These are phyloP conservation scores for Burhinus oedicnemus DNA, from an alignment of 2,113 vertebrate genomes.

Conservation along the genomic window DNA sequence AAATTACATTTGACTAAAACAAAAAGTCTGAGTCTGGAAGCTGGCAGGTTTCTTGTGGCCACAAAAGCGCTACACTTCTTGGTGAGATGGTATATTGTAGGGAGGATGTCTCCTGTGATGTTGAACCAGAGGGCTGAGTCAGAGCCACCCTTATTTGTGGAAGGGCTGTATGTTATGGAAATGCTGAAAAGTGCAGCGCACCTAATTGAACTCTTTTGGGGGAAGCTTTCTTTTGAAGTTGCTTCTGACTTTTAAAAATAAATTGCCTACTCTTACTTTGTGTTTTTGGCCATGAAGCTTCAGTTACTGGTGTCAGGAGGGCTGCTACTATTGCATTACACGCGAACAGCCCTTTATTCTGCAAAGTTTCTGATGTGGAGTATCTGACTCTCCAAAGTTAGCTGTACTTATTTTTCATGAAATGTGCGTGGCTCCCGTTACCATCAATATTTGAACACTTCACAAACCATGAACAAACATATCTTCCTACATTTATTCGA, in stretches of 20 bases:
- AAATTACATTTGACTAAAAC: not conserved
- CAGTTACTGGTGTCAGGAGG: not conserved
- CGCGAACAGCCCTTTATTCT: not conserved
- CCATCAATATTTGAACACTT: conserved; percentile 8
- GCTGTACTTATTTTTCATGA: not conserved
- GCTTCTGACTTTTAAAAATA: not conserved
- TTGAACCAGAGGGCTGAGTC: not conserved
- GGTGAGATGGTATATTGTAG: not conserved
- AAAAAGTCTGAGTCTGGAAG: not conserved
- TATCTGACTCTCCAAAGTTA: not conserved
- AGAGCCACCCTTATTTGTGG: not conserved
- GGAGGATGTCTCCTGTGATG: not conserved
- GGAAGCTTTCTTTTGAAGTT: not conserved
- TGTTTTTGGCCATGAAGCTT: not conserved
- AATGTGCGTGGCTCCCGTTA: not conserved
- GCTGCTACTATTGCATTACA: not conserved
- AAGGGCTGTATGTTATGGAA: not conserved
- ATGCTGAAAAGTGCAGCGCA: not conserved
- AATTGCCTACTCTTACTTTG: not conserved
- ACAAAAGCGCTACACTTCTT: not conserved
- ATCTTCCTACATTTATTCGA: not conserved
- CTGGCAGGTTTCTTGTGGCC: not conserved
- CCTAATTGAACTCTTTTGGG: not conserved
- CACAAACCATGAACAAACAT: not conserved
- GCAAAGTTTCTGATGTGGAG: not conserved